A percentile compares a stretch with the other conserved stretches of the same genome.
phyloP scores from a whole-genome alignment of 2,797 vertebrate species.

The Microctenopoma lineatum region DNA sequence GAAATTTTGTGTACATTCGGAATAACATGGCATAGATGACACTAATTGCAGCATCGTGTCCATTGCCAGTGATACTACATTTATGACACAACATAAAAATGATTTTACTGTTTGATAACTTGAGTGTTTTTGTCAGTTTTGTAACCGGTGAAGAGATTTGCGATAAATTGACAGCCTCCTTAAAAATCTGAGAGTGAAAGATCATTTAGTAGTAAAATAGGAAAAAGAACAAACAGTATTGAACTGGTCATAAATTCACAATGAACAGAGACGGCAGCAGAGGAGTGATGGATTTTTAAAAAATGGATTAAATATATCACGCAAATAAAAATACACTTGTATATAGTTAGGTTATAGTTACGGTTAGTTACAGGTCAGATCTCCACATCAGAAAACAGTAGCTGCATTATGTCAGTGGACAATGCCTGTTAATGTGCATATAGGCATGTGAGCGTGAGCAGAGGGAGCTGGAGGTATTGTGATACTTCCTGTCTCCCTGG shows the following conservation, averaged over 20 bases:
- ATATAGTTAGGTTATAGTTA: neutral
- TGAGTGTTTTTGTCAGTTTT: neutral
- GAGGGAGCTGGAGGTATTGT: slow-evolving; percentile 36
- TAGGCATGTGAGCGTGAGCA: slow-evolving; percentile 5
- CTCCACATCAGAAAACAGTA: neutral
- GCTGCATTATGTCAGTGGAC: slow-evolving; percentile 25
- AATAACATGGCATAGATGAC: neutral
- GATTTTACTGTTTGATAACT: neutral
- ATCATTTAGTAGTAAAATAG: neutral
- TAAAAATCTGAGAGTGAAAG: too few species aligned
- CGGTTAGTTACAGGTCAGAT: neutral
- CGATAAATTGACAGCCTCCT: too few species aligned
- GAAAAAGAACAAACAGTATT: neutral
- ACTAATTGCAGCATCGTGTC: neutral
- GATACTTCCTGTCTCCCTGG: slow-evolving; percentile 61
- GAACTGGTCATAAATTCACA: neutral
- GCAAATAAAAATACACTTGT: neutral
- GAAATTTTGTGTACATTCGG: neutral
- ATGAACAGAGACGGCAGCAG: neutral
- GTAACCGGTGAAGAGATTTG: neutral
- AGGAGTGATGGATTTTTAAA: neutral
- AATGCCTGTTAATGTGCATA: slow-evolving; percentile 6
- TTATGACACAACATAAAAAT: too few species aligned
- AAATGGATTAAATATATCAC: neutral
- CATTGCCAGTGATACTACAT: neutral